phyloP scores from a whole-genome alignment of 2,797 vertebrate species.

The Oceanodroma leucorhoa region DNA sequence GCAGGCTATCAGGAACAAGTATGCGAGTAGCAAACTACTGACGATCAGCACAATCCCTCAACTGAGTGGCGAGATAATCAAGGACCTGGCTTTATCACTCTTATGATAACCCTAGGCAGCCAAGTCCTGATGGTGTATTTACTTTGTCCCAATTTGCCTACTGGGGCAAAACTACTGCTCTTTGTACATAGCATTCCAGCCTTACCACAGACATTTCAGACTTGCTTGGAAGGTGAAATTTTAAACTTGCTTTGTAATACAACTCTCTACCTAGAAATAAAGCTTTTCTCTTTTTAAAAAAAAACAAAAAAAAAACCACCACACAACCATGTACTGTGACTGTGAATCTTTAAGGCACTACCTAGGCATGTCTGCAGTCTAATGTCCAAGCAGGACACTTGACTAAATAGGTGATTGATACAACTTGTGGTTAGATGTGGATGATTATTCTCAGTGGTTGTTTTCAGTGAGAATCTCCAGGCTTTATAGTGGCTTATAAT shows the following conservation, averaged over 20 bases:
- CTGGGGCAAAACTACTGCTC: not conserved
- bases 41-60: conserved; percentile 86
- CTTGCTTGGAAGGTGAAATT: not conserved
- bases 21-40: conserved; percentile 86
- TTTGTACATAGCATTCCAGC: conserved; percentile 45
- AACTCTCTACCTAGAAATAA: conserved; percentile 55
- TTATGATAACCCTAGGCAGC: conserved; percentile 3
- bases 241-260: conserved; percentile 11
- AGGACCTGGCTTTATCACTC: conserved; percentile 77
- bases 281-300: not conserved
- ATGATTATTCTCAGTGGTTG: not conserved
- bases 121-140: not conserved
- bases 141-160: not conserved
- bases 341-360: not conserved
- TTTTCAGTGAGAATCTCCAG: not conserved
- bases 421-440: not conserved
- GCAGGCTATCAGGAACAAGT: conserved; percentile 91
- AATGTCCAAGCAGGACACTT: not conserved
- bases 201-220: not conserved
- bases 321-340: not conserved
- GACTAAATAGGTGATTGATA: not conserved
- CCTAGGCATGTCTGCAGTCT: fast-evolving
- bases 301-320: not conserved
- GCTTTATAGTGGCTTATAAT: not conserved
- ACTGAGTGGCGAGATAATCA: conserved; percentile 75